Base-by-base conservation (phyloP, 2,888 invertebrate species). In the Globia sparganii region DNA sequence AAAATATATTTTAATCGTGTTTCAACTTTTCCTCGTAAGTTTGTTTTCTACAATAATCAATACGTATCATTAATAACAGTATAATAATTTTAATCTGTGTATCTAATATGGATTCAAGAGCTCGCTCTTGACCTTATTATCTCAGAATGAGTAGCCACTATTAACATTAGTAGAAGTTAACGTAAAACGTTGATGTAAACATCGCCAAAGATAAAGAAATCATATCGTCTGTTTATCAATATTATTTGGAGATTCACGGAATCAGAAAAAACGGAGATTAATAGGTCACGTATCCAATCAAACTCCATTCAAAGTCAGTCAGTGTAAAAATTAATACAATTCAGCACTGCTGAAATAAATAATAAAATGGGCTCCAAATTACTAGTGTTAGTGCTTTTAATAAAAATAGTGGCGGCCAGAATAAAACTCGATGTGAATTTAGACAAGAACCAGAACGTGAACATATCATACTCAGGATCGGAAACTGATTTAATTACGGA, bases 401-500 rank as follows among this genome's bases (percentile, higher is more conserved):
- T 88, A 53, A 72, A 77, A 78, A 73, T 77, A 64, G 81, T 84
- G 31, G 62, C 25, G 21, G 80, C 81, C 9, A 80, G 68, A 78
- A 81, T 87, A 46, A 65, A 68, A 18, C 88, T 89, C 4, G 80
- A 91, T 49, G 88, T 92, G 13, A 93, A 92, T 85, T 92, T 95
- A 72, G 87, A 81, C 34, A 88, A 94, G 40, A 86, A 94, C 25
- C 87, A 86, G 59, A 90, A 93, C 61, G 85, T 93, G 4, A 62
- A 74, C 5, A 81, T 95, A 46, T 76, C 78, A 3, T 90, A 91
- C 83, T 86, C 91, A 1, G 95, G 95, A 9, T 81, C 87, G 4
- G 92, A 94, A 72, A 85, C 88, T 3, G 85, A 91, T 78, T 61
- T 92, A 0, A 88, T 93, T 0, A 88, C 89, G 5, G 89, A 92